phyloP scores from a whole-genome alignment of 2,888 invertebrate genomes.

The Gymnocheta viridis region DNA sequence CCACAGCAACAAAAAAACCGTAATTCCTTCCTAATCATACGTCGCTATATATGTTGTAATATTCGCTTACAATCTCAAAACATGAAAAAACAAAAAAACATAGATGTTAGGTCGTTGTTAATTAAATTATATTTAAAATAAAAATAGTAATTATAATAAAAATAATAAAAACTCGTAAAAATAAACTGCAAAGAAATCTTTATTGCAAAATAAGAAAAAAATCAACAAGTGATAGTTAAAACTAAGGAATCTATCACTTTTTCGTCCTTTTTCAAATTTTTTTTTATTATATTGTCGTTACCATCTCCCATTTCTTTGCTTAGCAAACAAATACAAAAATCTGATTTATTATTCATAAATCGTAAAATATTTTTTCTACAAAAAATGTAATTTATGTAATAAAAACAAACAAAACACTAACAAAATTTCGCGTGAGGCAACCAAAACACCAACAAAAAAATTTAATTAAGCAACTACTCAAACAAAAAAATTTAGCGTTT shows the following conservation, averaged over 20 bases:
- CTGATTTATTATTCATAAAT: constrained; percentile 68
- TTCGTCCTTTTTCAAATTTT: constrained; percentile 64
- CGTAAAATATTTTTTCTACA: constrained; percentile 68
- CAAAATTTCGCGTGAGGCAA: constrained; percentile 65
- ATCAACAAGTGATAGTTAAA: constrained; percentile 69
- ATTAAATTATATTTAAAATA: constrained; percentile 78
- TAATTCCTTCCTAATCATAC: constrained; percentile 3
- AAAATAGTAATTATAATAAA: constrained; percentile 73
- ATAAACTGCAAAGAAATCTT: constrained; percentile 67
- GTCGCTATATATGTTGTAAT: constrained; percentile 71
- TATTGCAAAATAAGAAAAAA: constrained; percentile 65
- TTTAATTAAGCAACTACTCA: constrained; percentile 66
- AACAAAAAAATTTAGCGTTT: constrained; percentile 50
- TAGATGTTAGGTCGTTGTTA: constrained; percentile 76
- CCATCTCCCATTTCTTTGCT: constrained; percentile 67
- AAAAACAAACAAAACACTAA: constrained; percentile 46
- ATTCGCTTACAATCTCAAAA: constrained; percentile 76
- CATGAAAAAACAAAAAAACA: constrained; percentile 68
- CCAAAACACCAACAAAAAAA: constrained; percentile 67
- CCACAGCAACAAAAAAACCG: constrained; percentile 4
- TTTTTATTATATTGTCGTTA: constrained; percentile 64
- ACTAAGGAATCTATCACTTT: constrained; percentile 68
- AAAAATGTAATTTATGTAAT: constrained; percentile 67
- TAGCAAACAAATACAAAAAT: constrained; percentile 68
- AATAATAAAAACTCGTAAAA: constrained; percentile 69